These are phyloP conservation scores for Chiloscyllium punctatum DNA, from an alignment of 2,797 vertebrate species.

Conservation along the genomic window DNA sequence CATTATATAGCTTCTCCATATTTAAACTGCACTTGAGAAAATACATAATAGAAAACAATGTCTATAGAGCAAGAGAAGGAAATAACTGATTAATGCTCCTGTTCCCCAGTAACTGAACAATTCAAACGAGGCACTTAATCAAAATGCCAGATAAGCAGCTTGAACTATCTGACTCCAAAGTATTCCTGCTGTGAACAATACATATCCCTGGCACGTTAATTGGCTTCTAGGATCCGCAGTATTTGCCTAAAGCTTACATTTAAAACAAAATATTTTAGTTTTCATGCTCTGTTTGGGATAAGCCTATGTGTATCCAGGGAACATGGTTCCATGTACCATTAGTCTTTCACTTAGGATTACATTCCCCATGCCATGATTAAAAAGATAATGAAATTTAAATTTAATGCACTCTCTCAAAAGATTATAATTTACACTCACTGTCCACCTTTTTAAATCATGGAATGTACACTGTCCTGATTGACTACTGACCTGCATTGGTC, in stretches of 20 bases:
- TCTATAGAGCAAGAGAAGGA: neutral
- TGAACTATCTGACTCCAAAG: neutral
- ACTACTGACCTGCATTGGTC: neutral
- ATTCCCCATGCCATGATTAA: neutral
- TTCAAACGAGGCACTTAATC: neutral
- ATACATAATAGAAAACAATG: neutral
- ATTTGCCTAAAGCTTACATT: neutral
- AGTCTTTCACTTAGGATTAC: neutral
- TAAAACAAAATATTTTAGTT: neutral
- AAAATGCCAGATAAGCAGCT: neutral
- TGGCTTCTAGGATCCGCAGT: neutral
- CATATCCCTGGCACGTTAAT: neutral
- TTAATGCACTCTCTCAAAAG: neutral
- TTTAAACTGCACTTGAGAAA: neutral
- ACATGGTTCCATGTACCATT: neutral
- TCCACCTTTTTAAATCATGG: neutral
- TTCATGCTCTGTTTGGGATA: neutral
- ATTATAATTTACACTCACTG: neutral
- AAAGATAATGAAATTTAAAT: neutral
- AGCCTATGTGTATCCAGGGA: conserved; percentile 9
- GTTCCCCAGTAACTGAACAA: conserved; percentile 12
- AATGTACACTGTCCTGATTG: neutral
- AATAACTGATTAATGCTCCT: neutral
- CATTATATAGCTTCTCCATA: neutral
- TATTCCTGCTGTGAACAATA: neutral